These are phyloP conservation scores for Pseudobourletiella spinata DNA, from an alignment of 1,140 invertebrate genomes.

Conservation along the genomic window DNA sequence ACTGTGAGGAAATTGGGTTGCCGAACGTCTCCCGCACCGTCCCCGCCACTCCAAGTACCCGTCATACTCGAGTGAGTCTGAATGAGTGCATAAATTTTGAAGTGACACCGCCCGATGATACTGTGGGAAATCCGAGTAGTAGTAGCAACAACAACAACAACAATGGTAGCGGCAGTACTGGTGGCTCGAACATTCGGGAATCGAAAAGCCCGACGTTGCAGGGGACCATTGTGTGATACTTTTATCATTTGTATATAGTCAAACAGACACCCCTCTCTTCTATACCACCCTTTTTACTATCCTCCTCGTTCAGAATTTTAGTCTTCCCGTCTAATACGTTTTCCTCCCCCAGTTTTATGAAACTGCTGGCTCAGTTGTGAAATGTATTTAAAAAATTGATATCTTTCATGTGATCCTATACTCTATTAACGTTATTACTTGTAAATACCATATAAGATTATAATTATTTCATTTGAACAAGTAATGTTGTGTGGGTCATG, in stretches of 20 bases:
- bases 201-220: slow-evolving; percentile 64
- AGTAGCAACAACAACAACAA: slow-evolving; percentile 43
- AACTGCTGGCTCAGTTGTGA: too few species aligned
- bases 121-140: slow-evolving; percentile 43
- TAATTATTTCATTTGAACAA: not conserved
- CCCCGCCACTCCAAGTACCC: slow-evolving; percentile 18
- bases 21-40: slow-evolving; percentile 45
- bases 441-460: not conserved
- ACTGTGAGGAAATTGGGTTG: slow-evolving; percentile 69
- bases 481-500: not conserved
- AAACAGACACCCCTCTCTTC: not conserved
- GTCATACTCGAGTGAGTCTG: slow-evolving; percentile 57
- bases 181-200: slow-evolving; percentile 39
- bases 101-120: slow-evolving; percentile 71
- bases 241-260: not conserved
- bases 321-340: not conserved
- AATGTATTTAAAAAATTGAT: too few species aligned
- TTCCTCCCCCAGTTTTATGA: not conserved
- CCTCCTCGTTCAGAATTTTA: not conserved
- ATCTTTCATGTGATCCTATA: not conserved
- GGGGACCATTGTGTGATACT: slow-evolving; percentile 75
- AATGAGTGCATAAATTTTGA: slow-evolving; percentile 77
- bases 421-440: too few species aligned
- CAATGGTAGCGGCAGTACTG: slow-evolving; percentile 24
- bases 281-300: too few species aligned